Evolutionary conservation across 2,888 invertebrate genomes (phyloP).

Genomic region (Eupithecia inturbata): DNA sequence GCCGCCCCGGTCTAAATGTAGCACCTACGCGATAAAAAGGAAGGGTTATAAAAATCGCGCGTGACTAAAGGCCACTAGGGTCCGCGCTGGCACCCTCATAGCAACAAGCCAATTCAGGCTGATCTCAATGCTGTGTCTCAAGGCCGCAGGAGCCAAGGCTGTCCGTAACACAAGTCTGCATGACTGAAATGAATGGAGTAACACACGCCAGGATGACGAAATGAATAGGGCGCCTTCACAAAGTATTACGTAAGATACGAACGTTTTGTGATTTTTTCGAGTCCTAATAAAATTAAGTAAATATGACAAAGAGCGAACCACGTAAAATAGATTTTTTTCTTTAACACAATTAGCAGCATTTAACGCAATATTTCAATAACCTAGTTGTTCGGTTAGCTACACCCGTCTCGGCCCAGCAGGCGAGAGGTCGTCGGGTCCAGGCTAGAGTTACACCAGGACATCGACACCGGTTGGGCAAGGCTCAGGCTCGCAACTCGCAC

Average conservation of each 20-base stretch:
- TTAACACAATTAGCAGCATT: too few relatives aligned
- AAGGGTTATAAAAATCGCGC: conserved; percentile 9
- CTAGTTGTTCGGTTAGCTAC: not conserved
- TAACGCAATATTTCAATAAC: not conserved
- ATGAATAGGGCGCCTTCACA: conserved; percentile 12
- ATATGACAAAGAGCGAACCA: not conserved
- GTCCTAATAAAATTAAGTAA: not conserved
- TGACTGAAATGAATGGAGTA: too few relatives aligned
- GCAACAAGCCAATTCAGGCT: conserved; percentile 28
- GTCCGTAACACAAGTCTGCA: conserved; percentile 6
- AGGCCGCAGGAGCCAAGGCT: conserved; percentile 25
- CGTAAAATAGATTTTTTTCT: too few relatives aligned
- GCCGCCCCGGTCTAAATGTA: conserved; percentile 5
- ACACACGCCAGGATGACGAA: not conserved
- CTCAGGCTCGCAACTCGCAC: conserved; percentile 30
- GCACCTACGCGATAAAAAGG: conserved; percentile 6
- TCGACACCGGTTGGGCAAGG: conserved; percentile 44
- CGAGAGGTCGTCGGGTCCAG: conserved; percentile 28
- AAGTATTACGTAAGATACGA: not conserved
- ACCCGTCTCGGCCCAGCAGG: conserved; percentile 31
- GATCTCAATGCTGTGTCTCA: conserved; percentile 10
- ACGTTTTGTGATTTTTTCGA: not conserved
- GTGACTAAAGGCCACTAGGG: conserved; percentile 15
- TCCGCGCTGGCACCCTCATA: conserved; percentile 15
- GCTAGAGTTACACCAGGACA: conserved; percentile 37